These are phyloP conservation scores for Sebastes itinus DNA, from an alignment of 2,797 vertebrate genomes.

Conservation along the genomic window DNA sequence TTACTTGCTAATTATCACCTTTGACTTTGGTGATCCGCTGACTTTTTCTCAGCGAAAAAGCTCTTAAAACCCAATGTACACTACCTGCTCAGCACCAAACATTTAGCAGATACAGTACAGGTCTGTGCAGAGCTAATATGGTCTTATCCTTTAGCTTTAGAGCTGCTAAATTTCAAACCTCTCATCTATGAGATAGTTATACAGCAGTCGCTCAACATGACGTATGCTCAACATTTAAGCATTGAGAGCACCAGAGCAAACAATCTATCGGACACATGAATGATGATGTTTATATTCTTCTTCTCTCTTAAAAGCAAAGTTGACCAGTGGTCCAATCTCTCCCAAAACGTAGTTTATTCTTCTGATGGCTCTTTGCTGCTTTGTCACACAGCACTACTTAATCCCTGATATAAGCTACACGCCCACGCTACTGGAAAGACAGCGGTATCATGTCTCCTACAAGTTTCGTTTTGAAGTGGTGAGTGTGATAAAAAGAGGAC, in stretches of 20 bases:
- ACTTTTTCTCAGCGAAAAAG: fast-evolving
- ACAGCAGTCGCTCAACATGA: not conserved
- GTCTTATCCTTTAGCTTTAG: not conserved
- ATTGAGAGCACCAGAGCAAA: conserved; percentile 6
- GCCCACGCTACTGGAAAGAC: not conserved
- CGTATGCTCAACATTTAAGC: not conserved
- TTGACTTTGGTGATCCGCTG: too few relatives aligned
- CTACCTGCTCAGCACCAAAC: not conserved
- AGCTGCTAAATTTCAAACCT: not conserved
- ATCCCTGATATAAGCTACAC: conserved; percentile 8
- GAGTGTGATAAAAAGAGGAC: not conserved
- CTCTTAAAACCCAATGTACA: not conserved
- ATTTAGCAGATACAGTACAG: too few relatives aligned
- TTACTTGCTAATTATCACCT: too few relatives aligned
- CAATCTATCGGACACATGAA: conserved; percentile 8
- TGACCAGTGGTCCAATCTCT: conserved; percentile 13
- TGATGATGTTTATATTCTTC: conserved; percentile 35
- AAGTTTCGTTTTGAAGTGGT: not conserved
- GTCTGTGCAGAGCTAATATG: not conserved
- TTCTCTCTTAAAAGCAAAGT: conserved; percentile 32
- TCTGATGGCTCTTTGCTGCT: conserved; percentile 1
- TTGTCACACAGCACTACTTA: conserved; percentile 15
- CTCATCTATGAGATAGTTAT: not conserved
- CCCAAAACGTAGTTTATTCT: conserved; percentile 9
- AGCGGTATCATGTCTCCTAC: not conserved